Evolutionary conservation across 2,113 vertebrate species (phyloP).

Genomic region (Bubo blakistoni): DNA sequence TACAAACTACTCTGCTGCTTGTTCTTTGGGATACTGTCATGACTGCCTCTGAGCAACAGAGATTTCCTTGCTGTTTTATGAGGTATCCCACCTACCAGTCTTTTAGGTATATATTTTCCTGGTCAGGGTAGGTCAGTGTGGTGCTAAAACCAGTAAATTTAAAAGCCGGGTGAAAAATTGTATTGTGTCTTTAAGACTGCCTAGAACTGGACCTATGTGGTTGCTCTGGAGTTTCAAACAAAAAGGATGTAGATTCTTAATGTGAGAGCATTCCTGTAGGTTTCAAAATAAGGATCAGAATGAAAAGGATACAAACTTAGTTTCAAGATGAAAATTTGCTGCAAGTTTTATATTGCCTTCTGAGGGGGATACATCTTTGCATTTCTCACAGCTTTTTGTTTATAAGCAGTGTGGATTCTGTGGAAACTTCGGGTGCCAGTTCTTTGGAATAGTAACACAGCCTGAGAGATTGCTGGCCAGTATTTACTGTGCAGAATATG

Average conservation of each 20-base stretch:
- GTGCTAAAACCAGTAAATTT: background rate
- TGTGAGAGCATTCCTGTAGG: background rate
- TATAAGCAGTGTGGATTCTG: background rate
- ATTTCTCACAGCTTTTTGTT: background rate
- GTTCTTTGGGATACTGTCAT: background rate
- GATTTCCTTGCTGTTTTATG: background rate
- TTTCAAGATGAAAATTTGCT: background rate
- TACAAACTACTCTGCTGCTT: background rate
- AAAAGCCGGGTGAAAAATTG: background rate
- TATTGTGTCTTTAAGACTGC: background rate
- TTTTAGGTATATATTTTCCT: background rate
- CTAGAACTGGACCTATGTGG: background rate
- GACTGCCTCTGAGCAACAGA: background rate
- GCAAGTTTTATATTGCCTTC: background rate
- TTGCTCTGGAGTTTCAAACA: background rate
- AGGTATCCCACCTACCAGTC: background rate
- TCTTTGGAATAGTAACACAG: background rate
- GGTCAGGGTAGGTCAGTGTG: background rate
- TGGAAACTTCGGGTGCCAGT: background rate
- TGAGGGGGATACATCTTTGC: background rate
- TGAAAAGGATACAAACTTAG: background rate
- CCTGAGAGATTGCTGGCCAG: background rate
- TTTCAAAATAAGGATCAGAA: background rate
- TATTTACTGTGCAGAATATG: background rate
- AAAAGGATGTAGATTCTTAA: background rate